Base-by-base conservation (phyloP, 1,140 invertebrate genomes). In the Cardiocondyla obscurior region DNA sequence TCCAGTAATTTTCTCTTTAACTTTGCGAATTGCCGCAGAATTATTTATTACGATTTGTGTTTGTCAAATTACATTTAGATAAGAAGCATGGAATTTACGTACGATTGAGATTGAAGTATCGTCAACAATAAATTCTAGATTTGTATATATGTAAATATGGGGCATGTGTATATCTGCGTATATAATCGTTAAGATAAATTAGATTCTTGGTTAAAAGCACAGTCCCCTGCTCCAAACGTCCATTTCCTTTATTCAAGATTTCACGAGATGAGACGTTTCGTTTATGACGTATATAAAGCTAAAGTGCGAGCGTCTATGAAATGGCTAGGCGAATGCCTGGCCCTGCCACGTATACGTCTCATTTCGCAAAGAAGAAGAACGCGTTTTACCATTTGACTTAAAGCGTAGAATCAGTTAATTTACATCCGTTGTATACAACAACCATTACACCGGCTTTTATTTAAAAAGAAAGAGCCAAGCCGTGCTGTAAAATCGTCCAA, bases 211-310 rank as follows among this genome's bases (percentile, higher is more conserved):
- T 69, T 77, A 67, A 67, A 42, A 39, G 74, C 8, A 4, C 22
- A 19, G 7, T 16, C 25, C 25, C n/a, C 19, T 28, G 14, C 12
- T 10, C 10, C 3, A 33, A 67, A 55, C 25, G 36, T 12, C n/a
- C 46, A 16, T 79, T 67, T 79, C 46, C 62, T 69, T 79, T 65
- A 77, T 77, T 69, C 62, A 55, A 79, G 62, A 69, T 79, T 67
- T 69, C 46, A 25, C 25, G 62, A 77, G 46, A 67, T 33, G 46
- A 67, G 73, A 67, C 22, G 33, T 79, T 69, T 55, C 74, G 46
- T 79, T 69, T 79, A 79, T 67, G 62, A 79, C 33, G 12, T 55
- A 42, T 53, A 79, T 79, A 79, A 79, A 79, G 51, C 22, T 69
- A 42, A 12, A 79, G 25, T 69, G 33, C 74, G 12, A 25, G 33